Base-by-base conservation (phyloP, 2,797 vertebrate species). In the Poecilia velifera region DNA sequence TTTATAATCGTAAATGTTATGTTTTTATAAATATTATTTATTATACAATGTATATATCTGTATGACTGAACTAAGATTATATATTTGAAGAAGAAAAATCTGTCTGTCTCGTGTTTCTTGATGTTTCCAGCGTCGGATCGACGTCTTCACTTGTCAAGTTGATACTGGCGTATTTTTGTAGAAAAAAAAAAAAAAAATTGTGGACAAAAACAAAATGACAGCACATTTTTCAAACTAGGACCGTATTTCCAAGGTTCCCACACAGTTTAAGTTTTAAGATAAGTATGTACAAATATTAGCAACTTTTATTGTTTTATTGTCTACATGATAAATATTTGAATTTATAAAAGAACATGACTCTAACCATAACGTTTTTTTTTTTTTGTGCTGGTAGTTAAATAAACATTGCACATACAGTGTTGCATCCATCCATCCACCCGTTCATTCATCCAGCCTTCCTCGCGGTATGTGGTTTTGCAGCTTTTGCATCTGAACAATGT, bases 1-100 rank as follows among this genome's bases (percentile, higher is more conserved):
- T 98, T 98, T 99, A 98, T 98, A 98, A 97, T 97, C 97, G 97
- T 96, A 98, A 97, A 96, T 96, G 95, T 95, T 96, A 97, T 97
- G 97, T 99, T 99, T 99, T 99, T 99, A 98, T 98, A 97, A 97
- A 97, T 97, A 97, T 99, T 99, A 99, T 99, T 99, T 99, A 99
- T 99, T 99, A 98, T 97, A 97, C 96, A 96, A 97, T 98, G 98
- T 99, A 98, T 98, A 99, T 98, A 98, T 96, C 96, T 98, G 96
- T 97, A 96, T 95, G 97, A 97, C 97, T 97, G 97, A 97, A 98
- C 97, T 97, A 97, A 99, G 97, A 99, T 97, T 99, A 98, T 99
- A 99, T 99, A 99, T 99, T 99, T 99, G 97, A 97, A 98, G 96
- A 98, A 97, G 95, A 96, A 96, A 87, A 80, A 36, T 34, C 39